A percentile compares a stretch with the other conserved stretches of the same genome.
These are phyloP conservation scores for Drosophila prostipennis DNA, from an alignment of 2,888 invertebrate genomes.

Conservation along the genomic window DNA sequence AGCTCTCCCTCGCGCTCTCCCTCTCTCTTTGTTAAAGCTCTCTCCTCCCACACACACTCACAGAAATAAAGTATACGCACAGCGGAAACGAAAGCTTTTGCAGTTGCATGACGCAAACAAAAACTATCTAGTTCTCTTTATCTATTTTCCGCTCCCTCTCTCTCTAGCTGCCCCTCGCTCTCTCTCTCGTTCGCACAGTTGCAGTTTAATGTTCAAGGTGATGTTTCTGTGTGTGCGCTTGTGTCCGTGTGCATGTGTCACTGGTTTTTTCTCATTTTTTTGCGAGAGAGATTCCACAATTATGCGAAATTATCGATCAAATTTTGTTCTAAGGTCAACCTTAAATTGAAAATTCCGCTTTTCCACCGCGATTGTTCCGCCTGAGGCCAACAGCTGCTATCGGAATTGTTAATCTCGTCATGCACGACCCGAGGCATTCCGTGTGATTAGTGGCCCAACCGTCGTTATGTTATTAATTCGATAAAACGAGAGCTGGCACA, in stretches of 20 bases:
- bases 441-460: constrained; percentile 25
- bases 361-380: constrained; percentile 9
- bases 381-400: constrained; percentile 39
- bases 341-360: constrained; percentile 69
- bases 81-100: constrained; percentile 54
- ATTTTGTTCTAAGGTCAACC: constrained; percentile 75
- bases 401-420: constrained; percentile 51
- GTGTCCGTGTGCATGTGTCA: constrained; percentile 57
- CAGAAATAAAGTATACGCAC: constrained; percentile 19
- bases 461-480: constrained; percentile 19
- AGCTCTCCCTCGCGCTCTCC: constrained; percentile 35
- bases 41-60: constrained; percentile 40
- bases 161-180: constrained; percentile 28
- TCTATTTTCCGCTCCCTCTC: constrained; percentile 31
- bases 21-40: constrained; percentile 40
- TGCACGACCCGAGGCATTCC: constrained; percentile 56
- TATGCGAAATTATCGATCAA: constrained; percentile 82
- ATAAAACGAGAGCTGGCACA: constrained; percentile 13
- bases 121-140: constrained; percentile 60
- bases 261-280: constrained; percentile 48
- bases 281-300: constrained; percentile 61
- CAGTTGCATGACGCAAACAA: constrained; percentile 69
- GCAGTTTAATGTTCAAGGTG: constrained; percentile 82
- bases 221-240: constrained; percentile 44
- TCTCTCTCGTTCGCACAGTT: constrained; percentile 59